Base-by-base conservation (phyloP, 1,140 invertebrate species). In the Halesus radiatus region DNA sequence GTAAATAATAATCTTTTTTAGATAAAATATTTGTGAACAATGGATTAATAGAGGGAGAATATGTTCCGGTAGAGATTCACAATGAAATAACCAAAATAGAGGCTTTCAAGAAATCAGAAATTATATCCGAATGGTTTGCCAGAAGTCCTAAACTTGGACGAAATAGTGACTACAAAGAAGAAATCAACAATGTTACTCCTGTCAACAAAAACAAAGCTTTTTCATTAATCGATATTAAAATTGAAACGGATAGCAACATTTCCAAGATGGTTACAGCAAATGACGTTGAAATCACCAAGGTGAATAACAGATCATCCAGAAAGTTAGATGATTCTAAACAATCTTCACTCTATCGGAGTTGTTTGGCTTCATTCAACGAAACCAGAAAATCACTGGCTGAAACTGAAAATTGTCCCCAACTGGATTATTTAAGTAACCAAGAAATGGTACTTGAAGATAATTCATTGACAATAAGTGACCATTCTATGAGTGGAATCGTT, bases 21-120 rank as follows among this genome's bases (percentile, higher is more conserved):
- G 93, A 93, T 83, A 92, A 92, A 86, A 87, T 93, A 81, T 79
- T 93, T 80, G 85, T 94, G 60, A 91, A 91, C 60, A 91, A 90
- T 82, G 91, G 92, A 29, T 85, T 89, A 76, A 77, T 91, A 79
- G 83, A 92, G 50, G 92, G 91, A 10, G 92, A 94, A 87, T 94
- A 93, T 83, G 87, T 87, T 32, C 20, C 62, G 22, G 62, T 72
- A 15, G 70, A 75, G 26, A 15, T 18, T 20, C 26, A 23, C 16
- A 32, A 68, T 32, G 54, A 70, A 22, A n/a, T 68, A 58, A 81
- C 84, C 13, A 29, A 29, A 29, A 5, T 29, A 29, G 26, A 29
- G 2, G 75, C 73, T 7, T 80, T 75, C 29, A 85, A 87, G 73
- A 88, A 87, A 84, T 89, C 88, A 0, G 86, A 88, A 62, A 85